Evolutionary conservation across 2,888 invertebrate genomes (phyloP), one percentile per base, ranked within the genome.

Genomic region (Iphiclides podalirius): DNA sequence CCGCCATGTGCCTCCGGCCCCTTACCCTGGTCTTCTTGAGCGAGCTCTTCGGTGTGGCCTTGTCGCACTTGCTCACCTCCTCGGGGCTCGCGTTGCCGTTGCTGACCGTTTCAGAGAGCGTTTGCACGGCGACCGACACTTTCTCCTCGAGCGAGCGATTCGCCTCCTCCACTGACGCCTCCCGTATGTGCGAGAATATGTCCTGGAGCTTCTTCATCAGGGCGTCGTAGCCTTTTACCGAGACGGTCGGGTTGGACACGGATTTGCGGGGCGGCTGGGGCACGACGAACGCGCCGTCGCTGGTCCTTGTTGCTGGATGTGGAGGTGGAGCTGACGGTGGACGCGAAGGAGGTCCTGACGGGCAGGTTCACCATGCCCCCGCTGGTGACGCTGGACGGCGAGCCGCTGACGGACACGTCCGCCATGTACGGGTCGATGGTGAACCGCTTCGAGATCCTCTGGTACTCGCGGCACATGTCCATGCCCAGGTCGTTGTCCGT

Each of bases 31-130:
- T 75, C 54, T 87, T 86, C 55, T 90, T 90, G 20, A 90, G 70
- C 0, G 88, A 88, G 52, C 89, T 90, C 63, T 90, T 91, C 1
- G 91, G 91, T 0, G 91, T 91, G 0, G 68, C 67, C 14, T 79
- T 76, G 47, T 89, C 86, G 39, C 80, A 75, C 61, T 83, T 79
- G 4, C 67, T 75, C 0, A 81, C 74, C 66, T 82, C 82, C 23
- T 84, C 84, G 0, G 85, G 85, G 63, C 87, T 87, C 1, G 85
- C 83, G 51, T 77, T 84, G 0, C 88, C 88, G 20, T 89, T 89
- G 47, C 82, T 87, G 6, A 61, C 44, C 7, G 70, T 67, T 6
- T 82, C 83, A 1, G 75, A 75, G 0, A 78, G 77, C 0, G 83
- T 79, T 62, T 87, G 86, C 12, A 89, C 71, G 0, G 75, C 87